Base-by-base conservation (phyloP, 2,113 vertebrate genomes). In the Bubalus kerabau region DNA sequence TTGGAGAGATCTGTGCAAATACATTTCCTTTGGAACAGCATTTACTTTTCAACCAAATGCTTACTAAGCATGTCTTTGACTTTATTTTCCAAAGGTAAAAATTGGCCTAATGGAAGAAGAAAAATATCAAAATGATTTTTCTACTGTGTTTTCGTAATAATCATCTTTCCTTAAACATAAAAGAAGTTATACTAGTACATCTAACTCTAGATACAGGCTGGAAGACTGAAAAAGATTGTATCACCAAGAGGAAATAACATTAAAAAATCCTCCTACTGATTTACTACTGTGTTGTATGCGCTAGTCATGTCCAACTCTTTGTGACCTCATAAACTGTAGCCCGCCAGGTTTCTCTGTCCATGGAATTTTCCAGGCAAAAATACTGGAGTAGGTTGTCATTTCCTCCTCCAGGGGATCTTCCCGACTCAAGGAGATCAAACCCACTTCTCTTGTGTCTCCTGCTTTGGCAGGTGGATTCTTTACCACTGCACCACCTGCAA, bases 51-150 rank as follows among this genome's bases (percentile, higher is more conserved):
- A 92, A 54, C 21, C 78, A 91, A 46, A 83, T 94, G 64, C 62
- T 93, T 59, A 91, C 57, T 90, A 93, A 67, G 23, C 62, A 84
- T 43, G 52, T 60, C 43, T 90, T 4, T 84, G 83, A 90, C 36
- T 96, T 93, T 93, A 92, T 97, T 98, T 97, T 96, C 91, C 95
- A 95, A 94, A 97, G 60, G 78, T 59, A 89, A 94, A 95, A 94
- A 57, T 74, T 91, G 43, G 23, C 17, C 46, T 90, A 95, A 78
- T 76, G 36, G 10, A 28, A 94, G 86, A 92, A 92, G 64, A 56
- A 95, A 98, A 97, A 95, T 93, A 89, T 46, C 40, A 95, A 88
- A 95, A 97, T 96, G 40, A 92, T 97, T 98, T 98, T 94, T 71
- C 90, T 96, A 48, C 95, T 94, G 64, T 96, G 84, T 96, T 97